Conservation (phyloP, 2,797 vertebrate genomes). For the Sebastes nivosus region DNA sequence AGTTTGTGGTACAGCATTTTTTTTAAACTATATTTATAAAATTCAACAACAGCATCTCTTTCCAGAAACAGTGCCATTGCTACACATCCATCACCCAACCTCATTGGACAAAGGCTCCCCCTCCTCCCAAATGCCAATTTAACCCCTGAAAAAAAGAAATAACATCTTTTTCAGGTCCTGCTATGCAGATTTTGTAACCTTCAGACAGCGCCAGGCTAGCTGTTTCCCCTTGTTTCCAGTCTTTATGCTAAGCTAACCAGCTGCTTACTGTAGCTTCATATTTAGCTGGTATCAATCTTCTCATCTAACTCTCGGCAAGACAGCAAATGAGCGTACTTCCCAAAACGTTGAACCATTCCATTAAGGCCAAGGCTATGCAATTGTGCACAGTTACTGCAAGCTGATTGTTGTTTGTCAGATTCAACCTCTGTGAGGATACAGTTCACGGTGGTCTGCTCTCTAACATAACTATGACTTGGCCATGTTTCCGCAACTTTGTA, state of each 20-base stretch:
- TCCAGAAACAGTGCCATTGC: neutral
- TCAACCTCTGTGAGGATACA: constrained; percentile 36
- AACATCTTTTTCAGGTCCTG: neutral
- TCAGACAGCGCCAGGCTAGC: neutral
- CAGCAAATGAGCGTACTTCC: neutral
- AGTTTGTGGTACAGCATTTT: neutral
- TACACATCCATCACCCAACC: neutral
- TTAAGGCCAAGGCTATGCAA: neutral
- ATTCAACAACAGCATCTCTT: neutral
- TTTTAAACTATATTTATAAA: neutral
- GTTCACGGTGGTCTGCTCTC: constrained; percentile 58
- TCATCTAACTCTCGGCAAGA: neutral
- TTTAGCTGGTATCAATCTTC: neutral
- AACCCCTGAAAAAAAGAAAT: neutral
- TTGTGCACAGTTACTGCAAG: constrained; percentile 41
- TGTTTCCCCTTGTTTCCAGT: neutral
- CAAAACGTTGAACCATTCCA: neutral
- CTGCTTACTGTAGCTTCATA: neutral
- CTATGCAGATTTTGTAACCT: neutral
- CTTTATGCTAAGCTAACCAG: neutral
- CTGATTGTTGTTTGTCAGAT: constrained; percentile 60
- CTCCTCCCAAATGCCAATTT: neutral
- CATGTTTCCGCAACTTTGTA: constrained; percentile 51
- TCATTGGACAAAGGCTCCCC: neutral
- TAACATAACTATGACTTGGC: constrained; percentile 52